phyloP scores from a whole-genome alignment of 2,797 vertebrate genomes.

The Tiaroga cobitis region DNA sequence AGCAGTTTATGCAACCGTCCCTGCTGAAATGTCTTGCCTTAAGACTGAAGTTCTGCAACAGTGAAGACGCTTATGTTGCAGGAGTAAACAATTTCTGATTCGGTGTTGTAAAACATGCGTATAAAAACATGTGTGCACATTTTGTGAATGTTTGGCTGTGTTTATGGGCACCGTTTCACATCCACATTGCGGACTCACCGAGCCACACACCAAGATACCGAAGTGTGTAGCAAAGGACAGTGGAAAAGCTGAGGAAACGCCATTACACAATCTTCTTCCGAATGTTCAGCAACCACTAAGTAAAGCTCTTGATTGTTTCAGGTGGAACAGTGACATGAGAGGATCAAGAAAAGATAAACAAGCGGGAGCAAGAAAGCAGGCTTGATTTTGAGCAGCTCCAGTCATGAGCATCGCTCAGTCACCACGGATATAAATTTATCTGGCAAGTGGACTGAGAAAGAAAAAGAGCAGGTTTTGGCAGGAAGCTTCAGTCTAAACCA shows the following conservation, averaged over 20 bases:
- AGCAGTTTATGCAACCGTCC: neutral
- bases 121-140: constrained; percentile 7
- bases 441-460: constrained; percentile 4
- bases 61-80: constrained; percentile 23
- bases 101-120: constrained; percentile 21
- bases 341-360: constrained; percentile 40
- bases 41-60: constrained; percentile 27
- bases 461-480: constrained; percentile 38
- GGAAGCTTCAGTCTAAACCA: constrained; percentile 30
- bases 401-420: constrained; percentile 13
- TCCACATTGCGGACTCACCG: constrained; percentile 37
- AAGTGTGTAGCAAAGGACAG: constrained; percentile 1
- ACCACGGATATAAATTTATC: constrained; percentile 9
- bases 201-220: constrained; percentile 28
- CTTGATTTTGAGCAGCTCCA: constrained; percentile 16
- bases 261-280: constrained; percentile 23
- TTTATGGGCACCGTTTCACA: constrained; percentile 13
- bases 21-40: neutral
- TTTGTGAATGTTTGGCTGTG: constrained; percentile 35
- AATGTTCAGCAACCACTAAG: constrained; percentile 24
- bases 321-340: constrained; percentile 40
- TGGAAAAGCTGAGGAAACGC: constrained; percentile 35
- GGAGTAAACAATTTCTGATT: constrained; percentile 44
- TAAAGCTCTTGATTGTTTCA: constrained; percentile 41
- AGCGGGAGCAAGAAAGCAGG: neutral